Percentiles rank a stretch among this genome's conserved stretches.
These are phyloP conservation scores for Pygoscelis adeliae DNA, from an alignment of 2,113 vertebrate species.

Conservation along the genomic window DNA sequence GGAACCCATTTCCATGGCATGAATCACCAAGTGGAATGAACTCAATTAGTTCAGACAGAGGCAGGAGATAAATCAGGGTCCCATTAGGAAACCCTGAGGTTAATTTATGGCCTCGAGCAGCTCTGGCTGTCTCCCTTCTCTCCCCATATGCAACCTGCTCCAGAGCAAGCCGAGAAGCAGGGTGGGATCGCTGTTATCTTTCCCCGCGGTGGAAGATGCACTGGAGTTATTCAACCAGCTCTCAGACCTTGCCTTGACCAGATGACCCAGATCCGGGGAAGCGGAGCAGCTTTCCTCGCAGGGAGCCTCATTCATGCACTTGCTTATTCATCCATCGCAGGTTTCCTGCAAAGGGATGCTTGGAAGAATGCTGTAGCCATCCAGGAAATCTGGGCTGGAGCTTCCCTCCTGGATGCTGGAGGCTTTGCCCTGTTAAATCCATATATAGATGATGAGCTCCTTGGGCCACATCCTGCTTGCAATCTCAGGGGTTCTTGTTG, in stretches of 20 bases:
- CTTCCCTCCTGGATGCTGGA: not conserved
- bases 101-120: constrained; percentile 43
- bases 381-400: not conserved
- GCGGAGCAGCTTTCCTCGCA: not conserved
- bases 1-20: constrained; percentile 77
- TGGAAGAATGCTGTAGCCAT: not conserved
- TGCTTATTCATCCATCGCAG: not conserved
- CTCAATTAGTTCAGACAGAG: constrained; percentile 79
- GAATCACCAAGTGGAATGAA: constrained; percentile 74
- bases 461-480: not conserved
- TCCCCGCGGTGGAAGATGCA: not conserved
- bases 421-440: not conserved
- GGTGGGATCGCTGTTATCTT: not conserved
- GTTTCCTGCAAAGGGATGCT: not conserved
- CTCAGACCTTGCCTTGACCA: not conserved
- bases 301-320: not conserved
- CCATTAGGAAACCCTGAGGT: constrained; percentile 70
- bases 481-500: accelerated
- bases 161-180: not conserved
- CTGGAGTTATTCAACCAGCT: not conserved
- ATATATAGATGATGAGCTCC: accelerated
- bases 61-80: constrained; percentile 76
- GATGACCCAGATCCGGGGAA: not conserved
- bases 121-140: not conserved
- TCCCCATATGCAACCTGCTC: not conserved